Evolutionary conservation across 2,888 invertebrate genomes (phyloP).

Genomic region (Neoitamus cyanurus): DNA sequence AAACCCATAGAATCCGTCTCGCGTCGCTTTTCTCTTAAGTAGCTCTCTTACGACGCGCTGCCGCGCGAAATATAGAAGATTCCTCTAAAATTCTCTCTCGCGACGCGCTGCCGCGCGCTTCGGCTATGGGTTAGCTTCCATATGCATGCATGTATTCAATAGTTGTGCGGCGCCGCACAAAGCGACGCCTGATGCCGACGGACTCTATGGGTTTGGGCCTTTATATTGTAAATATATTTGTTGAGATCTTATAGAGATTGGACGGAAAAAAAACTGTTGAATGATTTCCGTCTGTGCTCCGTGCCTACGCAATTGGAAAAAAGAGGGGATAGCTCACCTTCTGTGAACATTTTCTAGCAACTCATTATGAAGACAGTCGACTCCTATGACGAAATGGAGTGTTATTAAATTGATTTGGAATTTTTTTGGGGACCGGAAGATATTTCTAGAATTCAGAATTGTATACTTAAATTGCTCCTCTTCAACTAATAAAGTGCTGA

Average conservation of each 20-base stretch:
- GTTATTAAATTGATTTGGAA: neutral
- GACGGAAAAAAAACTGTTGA: neutral
- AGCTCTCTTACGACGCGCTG: too few relatives aligned
- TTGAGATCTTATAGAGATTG: neutral
- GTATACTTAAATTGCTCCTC: neutral
- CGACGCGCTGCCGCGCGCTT: too few relatives aligned
- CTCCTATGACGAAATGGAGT: neutral
- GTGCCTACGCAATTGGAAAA: neutral
- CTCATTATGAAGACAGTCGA: neutral
- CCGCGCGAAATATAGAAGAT: too few relatives aligned
- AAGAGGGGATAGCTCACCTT: neutral
- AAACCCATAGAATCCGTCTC: too few relatives aligned
- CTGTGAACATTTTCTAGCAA: neutral
- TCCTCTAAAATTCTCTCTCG: too few relatives aligned
- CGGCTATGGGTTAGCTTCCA: too few relatives aligned
- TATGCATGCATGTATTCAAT: too few relatives aligned
- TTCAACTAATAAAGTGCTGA: neutral
- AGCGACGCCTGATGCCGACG: too few relatives aligned
- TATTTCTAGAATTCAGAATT: neutral
- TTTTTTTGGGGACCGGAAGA: neutral
- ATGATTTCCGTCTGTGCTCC: neutral
- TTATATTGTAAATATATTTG: conserved; percentile 11
- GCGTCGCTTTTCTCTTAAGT: too few relatives aligned
- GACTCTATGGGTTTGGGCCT: too few relatives aligned
- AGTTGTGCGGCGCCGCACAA: too few relatives aligned